Evolutionary conservation across 1,140 invertebrate species (phyloP).

Genomic region (Tyrophagus putrescentiae): DNA sequence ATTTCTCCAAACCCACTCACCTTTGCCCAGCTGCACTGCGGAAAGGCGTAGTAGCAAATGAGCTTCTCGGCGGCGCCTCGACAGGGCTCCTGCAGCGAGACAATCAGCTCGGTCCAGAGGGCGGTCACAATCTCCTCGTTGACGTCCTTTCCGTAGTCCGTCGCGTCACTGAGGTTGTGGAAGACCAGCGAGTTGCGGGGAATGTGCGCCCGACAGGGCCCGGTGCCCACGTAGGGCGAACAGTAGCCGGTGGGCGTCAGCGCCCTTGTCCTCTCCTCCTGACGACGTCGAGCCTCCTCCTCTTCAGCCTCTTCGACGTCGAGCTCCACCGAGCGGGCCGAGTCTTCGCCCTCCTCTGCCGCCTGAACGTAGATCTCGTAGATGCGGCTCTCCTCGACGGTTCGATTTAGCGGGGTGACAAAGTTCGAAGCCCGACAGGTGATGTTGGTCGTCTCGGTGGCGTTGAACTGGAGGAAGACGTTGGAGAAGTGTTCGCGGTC

Average conservation of each 20-base stretch:
- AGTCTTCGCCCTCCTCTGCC: background rate
- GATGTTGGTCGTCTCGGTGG: conserved; percentile 23
- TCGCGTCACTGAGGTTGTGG: conserved; percentile 45
- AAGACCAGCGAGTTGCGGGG: conserved; percentile 54
- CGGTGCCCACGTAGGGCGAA: conserved; percentile 68
- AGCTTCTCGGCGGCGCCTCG: conserved; percentile 66
- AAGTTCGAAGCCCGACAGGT: conserved; percentile 23
- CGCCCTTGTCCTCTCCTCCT: conserved; percentile 19
- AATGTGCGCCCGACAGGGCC: conserved; percentile 67
- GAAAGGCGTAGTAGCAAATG: conserved; percentile 78
- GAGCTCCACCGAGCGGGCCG: background rate
- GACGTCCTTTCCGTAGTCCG: conserved; percentile 43
- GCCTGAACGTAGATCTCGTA: conserved; percentile 23
- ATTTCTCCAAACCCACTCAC: conserved; percentile 31
- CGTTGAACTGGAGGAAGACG: conserved; percentile 24
- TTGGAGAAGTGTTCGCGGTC: conserved; percentile 23
- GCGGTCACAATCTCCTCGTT: conserved; percentile 67
- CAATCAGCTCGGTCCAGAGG: conserved; percentile 69
- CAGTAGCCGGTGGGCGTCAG: conserved; percentile 46
- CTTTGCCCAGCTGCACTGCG: conserved; percentile 52
- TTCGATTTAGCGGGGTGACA: conserved; percentile 22
- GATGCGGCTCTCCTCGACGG: conserved; percentile 22
- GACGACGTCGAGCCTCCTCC: conserved; percentile 25
- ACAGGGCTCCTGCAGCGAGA: conserved; percentile 59
- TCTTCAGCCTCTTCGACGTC: conserved; percentile 3